Conservation (phyloP, 2,888 invertebrate species). For the Oscheius sp. region DNA sequence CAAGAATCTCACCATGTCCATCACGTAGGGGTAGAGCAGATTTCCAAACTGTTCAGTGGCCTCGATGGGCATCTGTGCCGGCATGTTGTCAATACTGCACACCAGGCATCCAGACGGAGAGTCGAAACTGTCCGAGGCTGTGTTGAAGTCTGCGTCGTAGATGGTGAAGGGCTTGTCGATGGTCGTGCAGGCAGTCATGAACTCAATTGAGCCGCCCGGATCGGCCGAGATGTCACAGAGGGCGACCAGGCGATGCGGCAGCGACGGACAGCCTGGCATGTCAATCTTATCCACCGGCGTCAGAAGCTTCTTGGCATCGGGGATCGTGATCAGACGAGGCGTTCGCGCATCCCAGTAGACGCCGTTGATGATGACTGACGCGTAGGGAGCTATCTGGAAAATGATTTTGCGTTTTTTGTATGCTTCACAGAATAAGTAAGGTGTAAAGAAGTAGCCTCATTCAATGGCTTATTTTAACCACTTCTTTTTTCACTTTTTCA, state of each 20-base stretch:
- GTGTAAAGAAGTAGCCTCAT: too few species aligned
- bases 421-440: too few species aligned
- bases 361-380: slow-evolving; percentile 94
- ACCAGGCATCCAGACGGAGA: slow-evolving; percentile 85
- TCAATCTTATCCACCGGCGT: slow-evolving; percentile 79
- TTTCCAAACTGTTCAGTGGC: slow-evolving; percentile 98
- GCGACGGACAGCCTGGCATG: slow-evolving; percentile 64
- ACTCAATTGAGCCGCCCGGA: slow-evolving; percentile 97
- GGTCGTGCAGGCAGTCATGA: slow-evolving; percentile 99
- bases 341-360: slow-evolving; percentile 99
- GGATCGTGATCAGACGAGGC: slow-evolving; percentile 93
- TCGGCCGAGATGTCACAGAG: slow-evolving; percentile 99
- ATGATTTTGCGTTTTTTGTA: too few species aligned
- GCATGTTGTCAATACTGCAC: slow-evolving; percentile 99
- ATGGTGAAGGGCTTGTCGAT: slow-evolving; percentile 98
- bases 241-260: slow-evolving; percentile 79
- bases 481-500: not conserved
- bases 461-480: not conserved
- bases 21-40: slow-evolving; percentile 86
- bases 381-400: slow-evolving; percentile 90
- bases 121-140: slow-evolving; percentile 84
- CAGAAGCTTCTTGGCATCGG: slow-evolving; percentile 94
- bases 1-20: slow-evolving; percentile 81
- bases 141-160: slow-evolving; percentile 98
- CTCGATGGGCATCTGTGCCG: slow-evolving; percentile 95